phyloP scores from a whole-genome alignment of 2,888 invertebrate genomes.

The Callosobruchus maculatus region DNA sequence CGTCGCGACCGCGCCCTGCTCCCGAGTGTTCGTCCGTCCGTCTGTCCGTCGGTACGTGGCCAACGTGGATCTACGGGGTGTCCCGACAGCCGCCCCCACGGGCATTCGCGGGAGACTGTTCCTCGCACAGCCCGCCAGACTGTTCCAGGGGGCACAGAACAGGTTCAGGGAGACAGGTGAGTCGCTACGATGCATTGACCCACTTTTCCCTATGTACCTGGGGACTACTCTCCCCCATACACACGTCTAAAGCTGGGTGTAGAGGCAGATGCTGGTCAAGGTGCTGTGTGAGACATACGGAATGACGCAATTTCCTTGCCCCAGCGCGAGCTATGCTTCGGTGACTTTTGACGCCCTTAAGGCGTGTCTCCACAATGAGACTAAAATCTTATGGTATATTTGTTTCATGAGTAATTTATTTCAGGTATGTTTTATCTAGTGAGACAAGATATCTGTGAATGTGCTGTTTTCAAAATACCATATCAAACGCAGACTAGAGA shows the following conservation, averaged over 20 bases:
- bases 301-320: too few species aligned
- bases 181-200: not conserved
- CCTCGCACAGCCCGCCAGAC: not conserved
- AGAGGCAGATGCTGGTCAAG: too few species aligned
- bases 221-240: not conserved
- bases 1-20: not conserved
- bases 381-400: too few species aligned
- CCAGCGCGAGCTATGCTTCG: too few species aligned
- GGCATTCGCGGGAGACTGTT: not conserved
- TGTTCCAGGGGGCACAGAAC: not conserved
- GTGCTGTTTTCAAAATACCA: too few species aligned
- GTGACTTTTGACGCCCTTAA: too few species aligned
- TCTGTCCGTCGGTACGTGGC: not conserved
- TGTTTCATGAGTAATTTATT: too few species aligned
- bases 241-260: not conserved
- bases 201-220: not conserved
- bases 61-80: not conserved
- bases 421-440: too few species aligned
- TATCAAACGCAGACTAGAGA: too few species aligned
- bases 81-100: not conserved
- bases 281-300: too few species aligned
- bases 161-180: not conserved
- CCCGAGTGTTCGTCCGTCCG: not conserved
- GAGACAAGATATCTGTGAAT: too few species aligned
- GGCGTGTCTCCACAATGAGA: too few species aligned